Evolutionary conservation across 1,140 invertebrate species (phyloP), one percentile per base, ranked within the genome.

Genomic region (Drosophila watanabei): DNA sequence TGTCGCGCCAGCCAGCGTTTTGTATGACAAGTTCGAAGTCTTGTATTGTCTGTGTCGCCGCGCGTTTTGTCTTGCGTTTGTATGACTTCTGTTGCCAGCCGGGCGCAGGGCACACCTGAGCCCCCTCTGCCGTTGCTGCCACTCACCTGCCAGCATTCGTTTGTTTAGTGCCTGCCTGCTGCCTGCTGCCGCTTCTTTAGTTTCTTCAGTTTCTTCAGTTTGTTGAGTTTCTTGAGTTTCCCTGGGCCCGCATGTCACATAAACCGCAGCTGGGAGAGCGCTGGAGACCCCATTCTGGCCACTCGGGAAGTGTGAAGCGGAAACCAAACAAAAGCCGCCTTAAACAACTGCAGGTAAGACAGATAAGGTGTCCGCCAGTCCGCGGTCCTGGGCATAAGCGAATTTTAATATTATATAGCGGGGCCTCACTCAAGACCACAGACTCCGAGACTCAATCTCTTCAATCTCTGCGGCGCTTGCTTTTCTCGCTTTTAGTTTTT

Each of bases 271-370:
- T 73, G 61, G 70, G 69, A 65, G 46, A 30, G 48, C 14, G 13
- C 24, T 24, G 0, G 30, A 33, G 16, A 4, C 49, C 30, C 7
- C 7, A 20, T 35, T 14, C 20, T 63, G 41, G 10, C 62, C 62
- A 30, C 63, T 66, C 46, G 86, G 81, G 82, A 90, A 89, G 86
- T 89, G 86, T 89, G 86, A 89, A 89, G 86, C 86, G 86, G 86
- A 89, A 89, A 89, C 86, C 86, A 89, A 90, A 89, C 86, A 89
- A 89, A 89, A 90, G 85, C 85, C 81, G 85, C 81, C 86, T 82
- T 79, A 89, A 83, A 89, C 86, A 89, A 82, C 79, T 89, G 86
- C 86, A 89, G 85, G 83, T 83, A 85, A 78, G 75, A 69, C 56
- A 77, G 73, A 79, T 79, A 75, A 75, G 71, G 51, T 57, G 35